Evolutionary conservation across 2,113 vertebrate species (phyloP).

Genomic region (Corvus cornix): DNA sequence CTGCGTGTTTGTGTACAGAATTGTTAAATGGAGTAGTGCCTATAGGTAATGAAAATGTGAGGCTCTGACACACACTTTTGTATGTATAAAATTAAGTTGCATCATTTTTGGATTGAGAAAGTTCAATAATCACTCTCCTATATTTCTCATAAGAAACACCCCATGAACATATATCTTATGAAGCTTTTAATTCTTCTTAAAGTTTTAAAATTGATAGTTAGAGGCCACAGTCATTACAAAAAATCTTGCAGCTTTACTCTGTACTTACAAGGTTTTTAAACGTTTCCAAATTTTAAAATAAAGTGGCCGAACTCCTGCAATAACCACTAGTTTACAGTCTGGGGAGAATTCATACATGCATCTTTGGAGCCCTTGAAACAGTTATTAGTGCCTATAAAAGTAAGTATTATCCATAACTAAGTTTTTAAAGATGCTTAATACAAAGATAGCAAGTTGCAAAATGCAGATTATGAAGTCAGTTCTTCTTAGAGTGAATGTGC

Average conservation of each 20-base stretch:
- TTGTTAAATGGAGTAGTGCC: not conserved
- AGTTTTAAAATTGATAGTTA: not conserved
- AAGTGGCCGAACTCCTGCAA: not conserved
- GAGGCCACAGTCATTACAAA: not conserved
- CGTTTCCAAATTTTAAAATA: not conserved
- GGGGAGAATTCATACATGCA: not conserved
- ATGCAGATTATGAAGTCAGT: not conserved
- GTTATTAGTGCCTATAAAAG: not conserved
- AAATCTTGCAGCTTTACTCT: not conserved
- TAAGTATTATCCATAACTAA: not conserved
- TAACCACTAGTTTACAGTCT: not conserved
- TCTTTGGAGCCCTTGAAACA: not conserved
- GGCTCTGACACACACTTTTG: not conserved
- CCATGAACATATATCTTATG: not conserved
- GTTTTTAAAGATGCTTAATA: not conserved
- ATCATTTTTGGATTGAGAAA: not conserved
- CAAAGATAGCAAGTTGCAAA: not conserved
- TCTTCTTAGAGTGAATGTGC: not conserved
- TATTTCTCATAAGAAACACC: not conserved
- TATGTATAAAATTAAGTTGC: not conserved
- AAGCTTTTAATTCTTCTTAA: not conserved
- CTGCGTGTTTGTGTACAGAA: not conserved
- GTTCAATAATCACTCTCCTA: not conserved
- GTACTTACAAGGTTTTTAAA: not conserved
- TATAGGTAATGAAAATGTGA: not conserved